Percentiles rank a stretch among this genome's conserved stretches.
Evolutionary conservation across 1,140 invertebrate genomes (phyloP).

Genomic region (Thaumetopoea pityocampa): DNA sequence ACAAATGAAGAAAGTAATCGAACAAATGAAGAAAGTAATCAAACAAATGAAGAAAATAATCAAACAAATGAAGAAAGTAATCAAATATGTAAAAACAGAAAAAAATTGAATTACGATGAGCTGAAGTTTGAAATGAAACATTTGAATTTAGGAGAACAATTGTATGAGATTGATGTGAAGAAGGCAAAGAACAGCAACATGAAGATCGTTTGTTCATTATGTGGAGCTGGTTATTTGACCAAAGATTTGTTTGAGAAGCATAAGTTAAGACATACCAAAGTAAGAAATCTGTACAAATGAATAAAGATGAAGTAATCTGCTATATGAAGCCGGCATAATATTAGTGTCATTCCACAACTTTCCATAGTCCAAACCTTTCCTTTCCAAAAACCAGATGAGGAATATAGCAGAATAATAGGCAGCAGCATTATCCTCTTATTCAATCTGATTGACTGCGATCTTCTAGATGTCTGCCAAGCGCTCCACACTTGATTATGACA

Average conservation of each 20-base stretch:
- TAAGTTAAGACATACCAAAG: constrained; percentile 15
- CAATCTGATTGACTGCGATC: no score
- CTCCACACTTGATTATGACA: no score
- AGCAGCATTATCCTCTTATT: no score
- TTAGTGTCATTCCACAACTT: no score
- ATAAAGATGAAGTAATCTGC: no score
- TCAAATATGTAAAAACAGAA: not conserved
- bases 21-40: not conserved
- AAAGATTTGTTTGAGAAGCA: constrained; percentile 14
- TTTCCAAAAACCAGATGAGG: no score
- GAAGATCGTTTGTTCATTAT: constrained; percentile 15
- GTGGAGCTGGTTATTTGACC: constrained; percentile 18
- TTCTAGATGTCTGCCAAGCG: no score
- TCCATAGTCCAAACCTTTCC: no score
- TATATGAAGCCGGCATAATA: no score
- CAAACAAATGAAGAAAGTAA: not conserved
- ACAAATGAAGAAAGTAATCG: not conserved
- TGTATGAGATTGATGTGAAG: constrained; percentile 7
- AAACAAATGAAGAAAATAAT: constrained; percentile 1
- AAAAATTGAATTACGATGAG: constrained; percentile 1
- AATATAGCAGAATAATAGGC: no score
- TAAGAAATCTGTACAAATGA: no score
- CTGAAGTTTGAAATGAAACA: constrained; percentile 16
- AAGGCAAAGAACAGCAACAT: constrained; percentile 19
- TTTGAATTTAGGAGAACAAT: constrained; percentile 15